These are phyloP conservation scores for Pachyuromys duprasi DNA, from an alignment of 2,797 vertebrate genomes.

Conservation along the genomic window DNA sequence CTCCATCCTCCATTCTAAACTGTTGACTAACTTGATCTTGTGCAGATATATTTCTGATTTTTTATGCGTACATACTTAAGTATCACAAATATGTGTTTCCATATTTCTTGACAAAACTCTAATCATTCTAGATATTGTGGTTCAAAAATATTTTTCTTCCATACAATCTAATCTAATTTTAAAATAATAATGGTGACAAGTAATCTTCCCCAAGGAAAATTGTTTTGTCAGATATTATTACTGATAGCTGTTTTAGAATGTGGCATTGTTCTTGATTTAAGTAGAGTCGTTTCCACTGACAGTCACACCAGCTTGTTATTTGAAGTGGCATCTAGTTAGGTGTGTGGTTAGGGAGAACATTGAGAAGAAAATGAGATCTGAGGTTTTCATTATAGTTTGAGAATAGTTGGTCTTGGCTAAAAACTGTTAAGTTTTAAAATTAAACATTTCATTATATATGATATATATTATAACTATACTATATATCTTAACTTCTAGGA, in stretches of 20 bases:
- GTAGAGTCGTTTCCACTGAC: not conserved
- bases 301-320: not conserved
- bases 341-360: not conserved
- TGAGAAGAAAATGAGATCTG: not conserved
- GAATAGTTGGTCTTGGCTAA: not conserved
- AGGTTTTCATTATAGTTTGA: not conserved
- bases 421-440: not conserved
- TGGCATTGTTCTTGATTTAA: not conserved
- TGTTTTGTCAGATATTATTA: not conserved
- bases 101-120: not conserved
- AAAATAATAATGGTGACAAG: not conserved
- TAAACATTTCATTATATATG: not conserved
- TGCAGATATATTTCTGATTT: not conserved
- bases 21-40: not conserved
- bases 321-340: not conserved
- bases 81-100: not conserved
- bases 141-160: not conserved
- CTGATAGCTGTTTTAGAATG: not conserved
- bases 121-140: not conserved
- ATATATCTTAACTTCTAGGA: not conserved
- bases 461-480: not conserved
- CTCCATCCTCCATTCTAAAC: not conserved
- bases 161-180: not conserved
- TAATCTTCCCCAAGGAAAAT: not conserved
- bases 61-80: not conserved